phyloP scores from a whole-genome alignment of 2,113 vertebrate species.

The Elaphurus davidianus region DNA sequence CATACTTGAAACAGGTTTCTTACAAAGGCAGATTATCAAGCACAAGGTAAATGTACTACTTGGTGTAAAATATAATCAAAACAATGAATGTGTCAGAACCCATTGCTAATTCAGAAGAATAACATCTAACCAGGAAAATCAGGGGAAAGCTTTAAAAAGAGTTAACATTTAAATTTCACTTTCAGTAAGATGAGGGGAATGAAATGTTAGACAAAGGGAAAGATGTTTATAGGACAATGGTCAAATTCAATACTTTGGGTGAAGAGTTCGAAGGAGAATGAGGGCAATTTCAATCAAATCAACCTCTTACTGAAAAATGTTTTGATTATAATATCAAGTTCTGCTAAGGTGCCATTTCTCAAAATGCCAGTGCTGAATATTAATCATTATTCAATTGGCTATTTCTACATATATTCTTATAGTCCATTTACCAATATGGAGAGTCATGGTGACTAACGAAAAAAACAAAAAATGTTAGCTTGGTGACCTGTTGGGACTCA shows the following conservation, averaged over 20 bases:
- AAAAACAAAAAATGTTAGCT: neutral
- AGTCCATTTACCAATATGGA: neutral
- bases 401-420: neutral
- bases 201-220: neutral
- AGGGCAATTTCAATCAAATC: too few relatives aligned
- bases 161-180: neutral
- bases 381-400: neutral
- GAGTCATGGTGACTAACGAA: neutral
- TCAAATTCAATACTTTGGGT: neutral
- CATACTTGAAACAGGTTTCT: neutral
- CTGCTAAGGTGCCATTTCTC: neutral
- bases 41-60: neutral
- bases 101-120: neutral
- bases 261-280: neutral
- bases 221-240: neutral
- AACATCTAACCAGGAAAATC: neutral
- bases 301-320: neutral
- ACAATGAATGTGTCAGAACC: neutral
- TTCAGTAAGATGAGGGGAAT: neutral
- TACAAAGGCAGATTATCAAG: neutral
- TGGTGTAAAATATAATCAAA: neutral
- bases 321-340: neutral
- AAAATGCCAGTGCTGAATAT: neutral
- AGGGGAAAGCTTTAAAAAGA: neutral
- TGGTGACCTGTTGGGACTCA: constrained; percentile 36